Conservation (phyloP, 2,888 invertebrate genomes). For the Odontothrips loti region DNA sequence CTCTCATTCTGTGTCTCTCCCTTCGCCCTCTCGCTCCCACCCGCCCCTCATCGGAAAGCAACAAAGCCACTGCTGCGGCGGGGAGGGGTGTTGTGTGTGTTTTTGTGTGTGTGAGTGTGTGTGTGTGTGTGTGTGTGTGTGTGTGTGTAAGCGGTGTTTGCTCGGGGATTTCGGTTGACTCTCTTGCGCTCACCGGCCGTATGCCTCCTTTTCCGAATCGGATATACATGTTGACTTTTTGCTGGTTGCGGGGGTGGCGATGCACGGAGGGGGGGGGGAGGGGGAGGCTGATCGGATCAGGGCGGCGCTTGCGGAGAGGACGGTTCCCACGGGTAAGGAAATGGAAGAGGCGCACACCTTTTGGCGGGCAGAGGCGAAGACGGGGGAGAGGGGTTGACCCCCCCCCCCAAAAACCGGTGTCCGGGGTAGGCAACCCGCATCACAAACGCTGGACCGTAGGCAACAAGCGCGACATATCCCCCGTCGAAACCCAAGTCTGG, state of each 20-base stretch:
- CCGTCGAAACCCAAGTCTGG: too few species aligned
- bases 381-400: background rate
- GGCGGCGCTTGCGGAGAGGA: background rate
- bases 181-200: background rate
- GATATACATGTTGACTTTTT: slow-evolving; percentile 23
- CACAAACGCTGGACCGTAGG: too few species aligned
- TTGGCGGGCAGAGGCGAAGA: background rate
- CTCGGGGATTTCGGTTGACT: slow-evolving; percentile 14
- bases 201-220: slow-evolving; percentile 12
- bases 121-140: too few species aligned
- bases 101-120: too few species aligned
- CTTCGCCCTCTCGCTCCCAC: background rate
- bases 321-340: background rate
- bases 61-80: background rate
- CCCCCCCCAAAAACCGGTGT: too few species aligned
- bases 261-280: background rate
- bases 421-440: too few species aligned
- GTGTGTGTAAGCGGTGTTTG: background rate
- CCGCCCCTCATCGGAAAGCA: background rate
- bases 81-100: background rate
- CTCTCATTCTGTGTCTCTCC: background rate
- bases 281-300: slow-evolving; percentile 8
- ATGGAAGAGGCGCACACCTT: too few species aligned
- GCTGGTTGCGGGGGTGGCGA: background rate
- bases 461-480: too few species aligned